Evolutionary conservation across 1,140 invertebrate genomes (phyloP).

Genomic region (Heliconius nattereri): DNA sequence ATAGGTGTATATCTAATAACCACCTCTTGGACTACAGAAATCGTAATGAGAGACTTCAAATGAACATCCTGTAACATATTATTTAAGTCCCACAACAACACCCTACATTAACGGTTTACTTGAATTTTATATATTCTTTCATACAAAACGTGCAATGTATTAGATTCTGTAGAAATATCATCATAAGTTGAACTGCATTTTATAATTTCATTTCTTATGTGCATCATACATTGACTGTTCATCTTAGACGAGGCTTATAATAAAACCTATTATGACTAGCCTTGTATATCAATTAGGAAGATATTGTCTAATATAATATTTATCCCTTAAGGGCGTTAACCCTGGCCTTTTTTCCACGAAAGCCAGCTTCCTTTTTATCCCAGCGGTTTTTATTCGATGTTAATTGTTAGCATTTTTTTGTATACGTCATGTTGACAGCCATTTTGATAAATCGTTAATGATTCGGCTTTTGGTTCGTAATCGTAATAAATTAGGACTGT

Average conservation of each 20-base stretch:
- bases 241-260: not conserved
- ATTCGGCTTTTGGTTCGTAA: conserved; percentile 32
- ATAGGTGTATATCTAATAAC: not conserved
- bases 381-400: conserved; percentile 61
- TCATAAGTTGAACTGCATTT: not conserved
- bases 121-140: not conserved
- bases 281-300: conserved; percentile 46
- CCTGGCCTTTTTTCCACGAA: conserved; percentile 60
- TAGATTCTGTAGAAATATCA: not conserved
- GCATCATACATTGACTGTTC: conserved; percentile 35
- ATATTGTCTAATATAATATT: conserved; percentile 37
- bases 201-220: not conserved
- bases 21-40: conserved; percentile 32
- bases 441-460: conserved; percentile 39
- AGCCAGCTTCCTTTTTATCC: conserved; percentile 58
- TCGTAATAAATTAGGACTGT: conserved; percentile 37
- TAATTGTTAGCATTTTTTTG: conserved; percentile 66
- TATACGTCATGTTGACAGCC: conserved; percentile 41
- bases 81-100: conserved; percentile 29
- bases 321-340: conserved; percentile 67
- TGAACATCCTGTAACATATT: conserved; percentile 51
- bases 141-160: not conserved
- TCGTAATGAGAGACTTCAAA: conserved; percentile 39
- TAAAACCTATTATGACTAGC: conserved; percentile 31
- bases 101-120: not conserved